These are phyloP conservation scores for Orthonevra nobilis DNA, from an alignment of 2,888 invertebrate genomes.

Conservation along the genomic window DNA sequence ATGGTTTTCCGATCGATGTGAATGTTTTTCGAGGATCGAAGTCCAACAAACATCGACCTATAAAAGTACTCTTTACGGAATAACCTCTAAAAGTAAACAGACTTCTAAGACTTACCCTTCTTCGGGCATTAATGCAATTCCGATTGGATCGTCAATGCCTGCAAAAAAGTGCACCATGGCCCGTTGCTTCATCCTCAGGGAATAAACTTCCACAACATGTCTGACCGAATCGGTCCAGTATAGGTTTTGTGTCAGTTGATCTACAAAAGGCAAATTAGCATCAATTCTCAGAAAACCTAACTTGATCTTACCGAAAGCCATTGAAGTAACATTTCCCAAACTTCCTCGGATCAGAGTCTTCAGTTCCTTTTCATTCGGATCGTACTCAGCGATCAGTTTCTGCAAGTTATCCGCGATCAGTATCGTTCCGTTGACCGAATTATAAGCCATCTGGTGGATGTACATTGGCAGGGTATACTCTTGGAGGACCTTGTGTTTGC, in stretches of 20 bases:
- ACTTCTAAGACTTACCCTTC: slow-evolving; percentile 74
- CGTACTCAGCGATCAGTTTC: slow-evolving; percentile 80
- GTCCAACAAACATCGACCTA: slow-evolving; percentile 85
- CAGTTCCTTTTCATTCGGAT: slow-evolving; percentile 74
- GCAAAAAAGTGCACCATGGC: slow-evolving; percentile 83
- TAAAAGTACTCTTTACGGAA: not conserved
- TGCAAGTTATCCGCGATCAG: slow-evolving; percentile 81
- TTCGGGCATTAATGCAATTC: slow-evolving; percentile 83
- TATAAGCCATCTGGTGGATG: slow-evolving; percentile 86
- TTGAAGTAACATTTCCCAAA: slow-evolving; percentile 81
- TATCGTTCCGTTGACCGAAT: slow-evolving; percentile 82
- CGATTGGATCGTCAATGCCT: slow-evolving; percentile 84
- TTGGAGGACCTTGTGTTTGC: slow-evolving; percentile 83
- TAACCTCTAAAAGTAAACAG: not conserved
- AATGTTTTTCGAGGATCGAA: slow-evolving; percentile 79
- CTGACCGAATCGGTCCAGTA: slow-evolving; percentile 86
- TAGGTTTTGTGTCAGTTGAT: slow-evolving; percentile 86
- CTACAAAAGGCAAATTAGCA: slow-evolving; percentile 78
- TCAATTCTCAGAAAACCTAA: not conserved
- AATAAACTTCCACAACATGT: slow-evolving; percentile 85
- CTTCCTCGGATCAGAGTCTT: slow-evolving; percentile 78
- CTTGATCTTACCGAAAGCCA: slow-evolving; percentile 83
- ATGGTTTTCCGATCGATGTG: slow-evolving; percentile 86
- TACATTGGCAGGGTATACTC: slow-evolving; percentile 81
- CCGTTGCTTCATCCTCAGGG: slow-evolving; percentile 82